Percentiles rank a stretch among this genome's conserved stretches.
phyloP scores from a whole-genome alignment of 2,888 invertebrate species.

The Chalcis sispes region DNA sequence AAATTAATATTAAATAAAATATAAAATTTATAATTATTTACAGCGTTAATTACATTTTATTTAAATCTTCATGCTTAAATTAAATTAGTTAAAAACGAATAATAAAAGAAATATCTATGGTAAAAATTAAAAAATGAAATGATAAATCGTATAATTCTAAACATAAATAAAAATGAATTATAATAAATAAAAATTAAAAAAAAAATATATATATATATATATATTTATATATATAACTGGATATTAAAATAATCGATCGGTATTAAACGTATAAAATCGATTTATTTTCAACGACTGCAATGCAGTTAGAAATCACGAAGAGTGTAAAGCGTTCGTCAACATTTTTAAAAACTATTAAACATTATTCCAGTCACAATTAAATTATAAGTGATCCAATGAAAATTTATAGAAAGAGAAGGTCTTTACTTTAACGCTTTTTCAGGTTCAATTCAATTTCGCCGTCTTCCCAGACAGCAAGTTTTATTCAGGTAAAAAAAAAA shows the following conservation, averaged over 20 bases:
- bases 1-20: too few species aligned
- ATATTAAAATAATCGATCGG: neutral
- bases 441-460: conserved; percentile 74
- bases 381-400: neutral
- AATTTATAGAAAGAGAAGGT: conserved; percentile 51
- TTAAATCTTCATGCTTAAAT: too few species aligned
- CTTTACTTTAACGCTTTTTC: conserved; percentile 72
- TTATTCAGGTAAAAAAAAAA: conserved; percentile 73
- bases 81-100: neutral
- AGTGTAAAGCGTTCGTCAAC: neutral
- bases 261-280: neutral
- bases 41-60: too few species aligned
- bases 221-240: too few species aligned
- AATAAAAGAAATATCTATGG: too few species aligned
- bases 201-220: too few species aligned
- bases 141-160: too few species aligned
- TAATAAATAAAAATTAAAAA: too few species aligned
- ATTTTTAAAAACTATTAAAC: conserved; percentile 26
- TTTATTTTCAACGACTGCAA: neutral
- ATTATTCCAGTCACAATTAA: conserved; percentile 13
- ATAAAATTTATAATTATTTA: too few species aligned
- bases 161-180: too few species aligned
- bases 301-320: conserved; percentile 4
- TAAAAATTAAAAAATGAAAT: neutral
- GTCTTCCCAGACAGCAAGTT: conserved; percentile 73